Evolutionary conservation across 2,888 invertebrate genomes (phyloP).

Genomic region (Cephus sareptanus): DNA sequence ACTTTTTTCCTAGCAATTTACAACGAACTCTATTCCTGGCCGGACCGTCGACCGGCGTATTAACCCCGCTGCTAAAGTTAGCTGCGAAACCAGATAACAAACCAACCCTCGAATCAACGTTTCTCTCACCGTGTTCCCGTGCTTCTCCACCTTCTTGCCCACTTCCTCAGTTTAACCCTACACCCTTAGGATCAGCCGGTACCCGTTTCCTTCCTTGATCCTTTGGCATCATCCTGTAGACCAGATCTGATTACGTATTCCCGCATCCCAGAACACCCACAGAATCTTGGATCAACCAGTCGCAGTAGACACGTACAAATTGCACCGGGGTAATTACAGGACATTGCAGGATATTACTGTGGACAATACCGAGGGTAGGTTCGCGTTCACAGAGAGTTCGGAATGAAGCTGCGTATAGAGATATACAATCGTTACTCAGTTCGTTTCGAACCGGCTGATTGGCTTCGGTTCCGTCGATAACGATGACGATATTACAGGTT

Average conservation of each 20-base stretch:
- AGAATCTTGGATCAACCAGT: neutral
- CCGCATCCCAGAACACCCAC: neutral
- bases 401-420: neutral
- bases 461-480: neutral
- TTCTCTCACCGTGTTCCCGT: neutral
- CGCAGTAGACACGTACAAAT: neutral
- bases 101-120: neutral
- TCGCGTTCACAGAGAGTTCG: neutral
- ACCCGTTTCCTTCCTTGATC: neutral
- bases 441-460: neutral
- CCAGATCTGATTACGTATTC: neutral
- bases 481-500: neutral
- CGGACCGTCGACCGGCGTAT: slow-evolving; percentile 7
- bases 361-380: neutral
- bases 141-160: neutral
- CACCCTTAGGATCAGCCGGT: neutral
- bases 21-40: slow-evolving; percentile 5
- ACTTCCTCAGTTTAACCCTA: neutral
- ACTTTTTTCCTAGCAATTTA: slow-evolving; percentile 9
- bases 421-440: neutral
- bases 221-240: neutral
- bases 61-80: slow-evolving; percentile 11
- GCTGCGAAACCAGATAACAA: neutral
- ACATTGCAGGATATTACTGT: neutral
- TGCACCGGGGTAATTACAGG: neutral